phyloP scores from a whole-genome alignment of 2,113 vertebrate genomes.

The Polyodon spathula region DNA sequence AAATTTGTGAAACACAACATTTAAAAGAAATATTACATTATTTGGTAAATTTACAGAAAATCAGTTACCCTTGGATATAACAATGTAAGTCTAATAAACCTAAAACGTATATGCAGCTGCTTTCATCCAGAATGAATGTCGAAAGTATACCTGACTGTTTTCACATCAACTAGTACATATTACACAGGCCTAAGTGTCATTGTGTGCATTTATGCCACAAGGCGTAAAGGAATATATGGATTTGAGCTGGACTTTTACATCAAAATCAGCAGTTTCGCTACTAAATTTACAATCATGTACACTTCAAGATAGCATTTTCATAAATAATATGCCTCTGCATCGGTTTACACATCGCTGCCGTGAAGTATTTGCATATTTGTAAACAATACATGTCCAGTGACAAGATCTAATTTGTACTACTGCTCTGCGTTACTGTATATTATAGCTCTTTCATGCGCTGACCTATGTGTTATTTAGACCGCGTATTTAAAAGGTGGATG shows the following conservation, averaged over 20 bases:
- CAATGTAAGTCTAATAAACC: too few relatives aligned
- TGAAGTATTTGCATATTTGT: slow-evolving; percentile 32
- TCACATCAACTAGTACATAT: slow-evolving; percentile 13
- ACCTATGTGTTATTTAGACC: not conserved
- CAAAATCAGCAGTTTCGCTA: slow-evolving; percentile 31
- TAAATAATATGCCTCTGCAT: slow-evolving; percentile 4
- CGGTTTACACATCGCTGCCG: slow-evolving; percentile 44
- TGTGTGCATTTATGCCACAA: not conserved
- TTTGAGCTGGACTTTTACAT: slow-evolving; percentile 30
- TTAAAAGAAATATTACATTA: too few relatives aligned
- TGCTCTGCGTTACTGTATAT: slow-evolving; percentile 17
- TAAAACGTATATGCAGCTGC: not conserved
- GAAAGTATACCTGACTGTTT: slow-evolving; percentile 13
- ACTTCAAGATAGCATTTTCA: too few relatives aligned
- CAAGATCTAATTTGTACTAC: slow-evolving; percentile 49
- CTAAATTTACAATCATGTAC: slow-evolving; percentile 25
- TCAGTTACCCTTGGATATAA: too few relatives aligned
- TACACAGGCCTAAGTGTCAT: not conserved
- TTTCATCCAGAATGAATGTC: slow-evolving; percentile 22
- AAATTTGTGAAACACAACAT: too few relatives aligned
- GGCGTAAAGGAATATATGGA: slow-evolving; percentile 8
- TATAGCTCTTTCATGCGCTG: slow-evolving; percentile 10
- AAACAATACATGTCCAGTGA: slow-evolving; percentile 51
- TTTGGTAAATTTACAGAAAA: too few relatives aligned
- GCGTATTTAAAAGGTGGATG: not conserved